Evolutionary conservation across 2,797 vertebrate genomes (phyloP).

Genomic region (Pangasius djambal): DNA sequence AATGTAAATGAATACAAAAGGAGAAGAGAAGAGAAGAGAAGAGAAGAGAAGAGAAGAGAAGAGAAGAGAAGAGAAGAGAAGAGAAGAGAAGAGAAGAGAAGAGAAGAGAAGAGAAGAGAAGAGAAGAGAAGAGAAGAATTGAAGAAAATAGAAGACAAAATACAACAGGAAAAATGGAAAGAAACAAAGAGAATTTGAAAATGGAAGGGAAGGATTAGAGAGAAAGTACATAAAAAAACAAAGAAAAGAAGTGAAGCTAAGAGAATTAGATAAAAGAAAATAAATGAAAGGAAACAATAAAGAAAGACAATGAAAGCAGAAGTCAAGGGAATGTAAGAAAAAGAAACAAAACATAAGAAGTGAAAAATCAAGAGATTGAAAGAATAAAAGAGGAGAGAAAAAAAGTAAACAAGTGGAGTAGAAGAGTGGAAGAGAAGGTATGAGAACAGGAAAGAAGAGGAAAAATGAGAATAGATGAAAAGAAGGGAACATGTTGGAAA

Average conservation of each 20-base stretch:
- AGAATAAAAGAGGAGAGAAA: too few relatives aligned
- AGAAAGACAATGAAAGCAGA: background rate
- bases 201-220: too few relatives aligned
- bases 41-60: background rate
- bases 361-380: too few relatives aligned
- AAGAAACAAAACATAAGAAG: background rate
- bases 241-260: background rate
- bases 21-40: background rate
- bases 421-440: too few relatives aligned
- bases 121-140: too few relatives aligned
- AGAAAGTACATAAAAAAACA: too few relatives aligned
- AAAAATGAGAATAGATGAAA: too few relatives aligned
- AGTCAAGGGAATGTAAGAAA: background rate
- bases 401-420: too few relatives aligned
- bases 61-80: background rate
- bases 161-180: background rate
- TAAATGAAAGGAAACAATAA: background rate
- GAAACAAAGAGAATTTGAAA: background rate
- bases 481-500: too few relatives aligned
- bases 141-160: background rate
- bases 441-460: too few relatives aligned
- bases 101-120: too few relatives aligned
- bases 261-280: background rate
- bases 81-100: background rate
- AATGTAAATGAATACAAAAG: background rate